Evolutionary conservation across 2,797 vertebrate species (phyloP).

Genomic region (Paratrypauchen microcephalus): DNA sequence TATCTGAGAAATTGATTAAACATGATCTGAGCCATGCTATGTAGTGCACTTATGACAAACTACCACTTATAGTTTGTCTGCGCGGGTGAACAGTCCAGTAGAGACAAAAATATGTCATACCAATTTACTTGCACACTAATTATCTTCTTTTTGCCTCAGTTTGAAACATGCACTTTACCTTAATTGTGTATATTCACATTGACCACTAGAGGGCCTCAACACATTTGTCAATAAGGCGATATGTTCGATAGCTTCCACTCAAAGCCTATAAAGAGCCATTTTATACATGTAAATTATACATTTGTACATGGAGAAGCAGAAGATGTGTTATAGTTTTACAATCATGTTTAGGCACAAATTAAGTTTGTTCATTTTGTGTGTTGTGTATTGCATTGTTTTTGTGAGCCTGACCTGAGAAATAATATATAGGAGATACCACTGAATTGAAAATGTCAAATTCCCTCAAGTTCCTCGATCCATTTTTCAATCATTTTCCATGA

Average conservation of each 20-base stretch:
- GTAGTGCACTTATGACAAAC: neutral
- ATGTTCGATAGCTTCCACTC: too few species aligned
- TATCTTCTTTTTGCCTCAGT: neutral
- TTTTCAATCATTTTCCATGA: neutral
- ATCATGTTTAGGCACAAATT: too few species aligned
- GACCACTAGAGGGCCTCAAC: slow-evolving; percentile 62
- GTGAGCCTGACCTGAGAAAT: neutral
- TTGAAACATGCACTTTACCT: neutral
- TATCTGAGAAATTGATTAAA: neutral
- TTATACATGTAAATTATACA: neutral
- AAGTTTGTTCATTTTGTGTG: too few species aligned
- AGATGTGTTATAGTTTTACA: too few species aligned
- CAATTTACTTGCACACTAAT: neutral
- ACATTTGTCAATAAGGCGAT: slow-evolving; percentile 10
- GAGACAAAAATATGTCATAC: neutral
- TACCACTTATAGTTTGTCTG: neutral
- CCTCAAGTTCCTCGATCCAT: neutral
- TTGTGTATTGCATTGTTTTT: neutral
- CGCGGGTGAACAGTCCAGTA: neutral
- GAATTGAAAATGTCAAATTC: neutral
- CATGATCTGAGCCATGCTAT: neutral
- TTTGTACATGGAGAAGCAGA: neutral
- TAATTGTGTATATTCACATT: neutral
- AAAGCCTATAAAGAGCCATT: too few species aligned
- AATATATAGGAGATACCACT: neutral